phyloP scores from a whole-genome alignment of 2,888 invertebrate species.

The Yponomeuta plumbellus region DNA sequence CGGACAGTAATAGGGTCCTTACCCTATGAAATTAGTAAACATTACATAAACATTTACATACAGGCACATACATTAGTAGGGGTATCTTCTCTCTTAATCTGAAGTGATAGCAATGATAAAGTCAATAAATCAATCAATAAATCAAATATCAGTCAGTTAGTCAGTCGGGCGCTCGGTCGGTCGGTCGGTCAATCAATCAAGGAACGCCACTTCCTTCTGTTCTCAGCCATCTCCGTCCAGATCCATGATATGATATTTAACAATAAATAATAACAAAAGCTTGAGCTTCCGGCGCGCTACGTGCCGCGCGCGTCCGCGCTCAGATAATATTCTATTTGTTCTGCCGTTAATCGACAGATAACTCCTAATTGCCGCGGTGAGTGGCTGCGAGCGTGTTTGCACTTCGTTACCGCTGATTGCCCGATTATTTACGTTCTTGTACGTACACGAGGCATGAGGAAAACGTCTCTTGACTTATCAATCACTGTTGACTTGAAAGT shows the following conservation, averaged over 20 bases:
- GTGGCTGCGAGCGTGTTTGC: neutral
- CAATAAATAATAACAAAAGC: neutral
- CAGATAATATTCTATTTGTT: slow-evolving; percentile 17
- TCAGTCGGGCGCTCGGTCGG: too few species aligned
- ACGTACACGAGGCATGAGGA: neutral
- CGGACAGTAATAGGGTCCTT: too few species aligned
- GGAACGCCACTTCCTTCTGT: too few species aligned
- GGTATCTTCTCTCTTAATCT: too few species aligned
- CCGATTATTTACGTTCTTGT: neutral
- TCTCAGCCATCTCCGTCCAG: too few species aligned
- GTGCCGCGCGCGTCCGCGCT: neutral
- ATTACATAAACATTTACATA: too few species aligned
- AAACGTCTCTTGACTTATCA: neutral
- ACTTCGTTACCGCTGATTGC: neutral
- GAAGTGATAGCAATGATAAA: too few species aligned
- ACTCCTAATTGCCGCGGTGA: slow-evolving; percentile 15
- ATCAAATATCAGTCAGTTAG: too few species aligned
- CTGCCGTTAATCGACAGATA: slow-evolving; percentile 13
- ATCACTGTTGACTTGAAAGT: neutral
- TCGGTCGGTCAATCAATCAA: too few species aligned
- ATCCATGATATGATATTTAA: neutral
- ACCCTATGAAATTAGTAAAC: too few species aligned
- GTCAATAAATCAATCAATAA: too few species aligned
- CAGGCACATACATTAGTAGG: too few species aligned
- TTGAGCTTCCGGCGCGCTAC: neutral